Evolutionary conservation across 2,888 invertebrate genomes (phyloP).

Genomic region (Hymenopus coronatus): DNA sequence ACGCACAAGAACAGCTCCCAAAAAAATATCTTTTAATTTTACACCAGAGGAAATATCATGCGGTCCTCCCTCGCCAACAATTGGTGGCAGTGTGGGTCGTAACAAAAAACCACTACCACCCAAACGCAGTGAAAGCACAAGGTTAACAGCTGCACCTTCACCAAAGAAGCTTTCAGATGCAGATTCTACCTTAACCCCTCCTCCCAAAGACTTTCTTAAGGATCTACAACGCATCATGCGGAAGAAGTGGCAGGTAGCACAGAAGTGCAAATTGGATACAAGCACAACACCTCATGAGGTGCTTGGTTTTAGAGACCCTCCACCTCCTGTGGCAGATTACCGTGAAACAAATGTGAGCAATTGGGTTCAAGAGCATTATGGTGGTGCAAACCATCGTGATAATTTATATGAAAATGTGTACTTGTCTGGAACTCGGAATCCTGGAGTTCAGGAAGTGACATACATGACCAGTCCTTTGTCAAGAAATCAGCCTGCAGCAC

Average conservation of each 20-base stretch:
- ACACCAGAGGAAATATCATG: slow-evolving; percentile 28
- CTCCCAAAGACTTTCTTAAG: slow-evolving; percentile 72
- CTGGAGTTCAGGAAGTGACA: slow-evolving; percentile 22
- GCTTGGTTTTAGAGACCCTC: slow-evolving; percentile 80
- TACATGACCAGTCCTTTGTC: slow-evolving; percentile 17
- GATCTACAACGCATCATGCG: slow-evolving; percentile 90
- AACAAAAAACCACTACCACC: slow-evolving; percentile 69
- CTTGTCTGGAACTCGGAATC: slow-evolving; percentile 38
- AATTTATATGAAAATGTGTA: slow-evolving; percentile 78
- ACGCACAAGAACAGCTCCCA: slow-evolving; percentile 53
- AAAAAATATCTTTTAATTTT: slow-evolving; percentile 66
- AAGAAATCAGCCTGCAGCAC: slow-evolving; percentile 13
- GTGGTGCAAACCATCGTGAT: slow-evolving; percentile 48
- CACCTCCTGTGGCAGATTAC: slow-evolving; percentile 62
- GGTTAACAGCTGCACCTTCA: slow-evolving; percentile 51
- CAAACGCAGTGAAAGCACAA: slow-evolving; percentile 70
- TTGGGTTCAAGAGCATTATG: slow-evolving; percentile 88
- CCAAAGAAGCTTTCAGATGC: slow-evolving; percentile 32
- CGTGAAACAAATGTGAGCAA: slow-evolving; percentile 80
- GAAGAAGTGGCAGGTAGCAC: slow-evolving; percentile 78
- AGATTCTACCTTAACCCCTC: slow-evolving; percentile 53
- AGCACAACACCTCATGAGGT: slow-evolving; percentile 85
- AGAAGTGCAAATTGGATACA: slow-evolving; percentile 84
- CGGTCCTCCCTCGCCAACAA: slow-evolving; percentile 26
- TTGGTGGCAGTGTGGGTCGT: slow-evolving; percentile 44